Base-by-base conservation (phyloP, 2,888 invertebrate species). In the Linnaemya tessellans region DNA sequence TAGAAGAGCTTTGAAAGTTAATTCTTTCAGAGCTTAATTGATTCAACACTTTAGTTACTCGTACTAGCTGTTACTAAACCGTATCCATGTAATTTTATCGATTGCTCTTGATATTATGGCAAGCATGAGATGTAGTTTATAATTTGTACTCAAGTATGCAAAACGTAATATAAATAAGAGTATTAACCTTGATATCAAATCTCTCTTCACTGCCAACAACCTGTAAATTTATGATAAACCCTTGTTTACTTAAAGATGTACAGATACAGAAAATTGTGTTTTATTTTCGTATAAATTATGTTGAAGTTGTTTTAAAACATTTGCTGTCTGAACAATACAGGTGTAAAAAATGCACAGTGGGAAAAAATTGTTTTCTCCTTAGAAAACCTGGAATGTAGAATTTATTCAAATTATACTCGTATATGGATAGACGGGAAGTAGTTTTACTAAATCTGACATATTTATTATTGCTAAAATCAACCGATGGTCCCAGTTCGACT, bases 251-350 rank as follows among this genome's bases (percentile, higher is more conserved):
- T 8, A 18, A 49, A 46, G 13, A 46, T 51, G 7, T 51, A 9
- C 8, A 5, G 51, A 20, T 54, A 22, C 22, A 10, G 51, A 54
- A 18, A 22, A 9, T 54, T 54, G 7, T 54, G 18, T 58, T 58
- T 71, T 22, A 3, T 43, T 58, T 71, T 54, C 54, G 38, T n/a
- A 15, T 30, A 43, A 58, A 43, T 71, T 71, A 25, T 5, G 30
- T 58, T 58, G 30, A 58, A 30, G 9, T 11, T 54, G 1, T 22
- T 54, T 22, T 10, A 20, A 54, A 0, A 1, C 20, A 11, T 54
- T 20, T 54, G 10, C 11, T 22, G 20, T 54, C 7, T 18, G 9
- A 11, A 51, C 9, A 51, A 51, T 51, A 18, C 18, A 18, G 10
- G 8, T 8, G n/a, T 51, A 20, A 3, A n/a, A n/a, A n/a, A n/a